Evolutionary conservation across 2,113 vertebrate genomes (phyloP).

Genomic region (Pomatorhinus ruficollis): DNA sequence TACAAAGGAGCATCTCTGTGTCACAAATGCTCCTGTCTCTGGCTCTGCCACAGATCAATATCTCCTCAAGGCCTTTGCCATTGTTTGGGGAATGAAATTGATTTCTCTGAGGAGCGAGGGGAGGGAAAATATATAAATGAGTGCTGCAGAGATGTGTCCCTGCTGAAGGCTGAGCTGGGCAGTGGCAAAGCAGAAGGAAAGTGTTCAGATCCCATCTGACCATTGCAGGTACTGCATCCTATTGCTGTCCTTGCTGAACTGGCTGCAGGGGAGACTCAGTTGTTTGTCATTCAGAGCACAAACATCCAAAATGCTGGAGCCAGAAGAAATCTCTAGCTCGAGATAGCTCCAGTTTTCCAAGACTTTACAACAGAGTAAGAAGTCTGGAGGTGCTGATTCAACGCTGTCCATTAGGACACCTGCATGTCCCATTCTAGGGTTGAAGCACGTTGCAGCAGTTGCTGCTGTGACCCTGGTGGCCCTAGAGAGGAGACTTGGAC

Average conservation of each 20-base stretch:
- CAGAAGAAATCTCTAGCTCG: not conserved
- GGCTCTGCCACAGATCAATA: slow-evolving; percentile 69
- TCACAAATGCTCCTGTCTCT: slow-evolving; percentile 64
- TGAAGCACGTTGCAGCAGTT: fast-evolving
- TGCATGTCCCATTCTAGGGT: not conserved
- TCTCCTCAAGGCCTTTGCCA: slow-evolving; percentile 62
- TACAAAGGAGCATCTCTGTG: slow-evolving; percentile 74
- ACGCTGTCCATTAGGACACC: not conserved
- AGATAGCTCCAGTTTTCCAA: not conserved
- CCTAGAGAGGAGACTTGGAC: not conserved
- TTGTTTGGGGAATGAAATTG: slow-evolving; percentile 73
- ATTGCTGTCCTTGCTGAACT: not conserved
- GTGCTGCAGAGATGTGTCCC: not conserved
- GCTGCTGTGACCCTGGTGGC: not conserved
- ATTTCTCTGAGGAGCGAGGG: slow-evolving; percentile 28
- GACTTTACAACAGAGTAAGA: not conserved
- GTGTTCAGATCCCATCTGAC: not conserved
- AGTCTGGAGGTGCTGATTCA: not conserved
- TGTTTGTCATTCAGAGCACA: not conserved
- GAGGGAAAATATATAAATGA: slow-evolving; percentile 43
- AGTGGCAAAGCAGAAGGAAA: not conserved
- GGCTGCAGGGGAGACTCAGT: not conserved
- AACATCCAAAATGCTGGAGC: not conserved
- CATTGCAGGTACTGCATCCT: not conserved
- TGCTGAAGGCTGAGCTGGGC: not conserved